phyloP scores from a whole-genome alignment of 2,113 vertebrate species.

The Takifugu bimaculatus region DNA sequence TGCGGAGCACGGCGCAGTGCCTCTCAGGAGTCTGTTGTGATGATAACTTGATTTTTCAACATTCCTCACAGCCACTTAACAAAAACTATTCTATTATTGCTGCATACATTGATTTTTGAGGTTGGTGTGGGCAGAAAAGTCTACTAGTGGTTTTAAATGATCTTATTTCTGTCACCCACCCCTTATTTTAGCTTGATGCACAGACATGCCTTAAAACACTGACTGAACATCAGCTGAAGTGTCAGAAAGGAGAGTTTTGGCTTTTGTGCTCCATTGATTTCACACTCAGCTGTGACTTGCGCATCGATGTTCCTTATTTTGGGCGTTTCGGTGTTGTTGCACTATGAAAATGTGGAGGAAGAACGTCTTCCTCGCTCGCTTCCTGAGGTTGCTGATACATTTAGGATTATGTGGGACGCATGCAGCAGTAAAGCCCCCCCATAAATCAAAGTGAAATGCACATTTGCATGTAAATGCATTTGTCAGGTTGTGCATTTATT shows the following conservation, averaged over 20 bases:
- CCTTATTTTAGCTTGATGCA: no score
- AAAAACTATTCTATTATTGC: not conserved
- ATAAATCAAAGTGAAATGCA: slow-evolving; percentile 11
- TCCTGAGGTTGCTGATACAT: not conserved
- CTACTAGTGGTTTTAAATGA: not conserved
- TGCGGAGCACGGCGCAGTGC: not conserved
- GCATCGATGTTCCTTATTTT: no score
- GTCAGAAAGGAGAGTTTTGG: no score
- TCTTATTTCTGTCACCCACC: not conserved
- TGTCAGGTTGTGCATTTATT: not conserved
- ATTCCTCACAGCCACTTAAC: slow-evolving; percentile 13
- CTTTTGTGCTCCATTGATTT: no score
- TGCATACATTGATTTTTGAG: not conserved
- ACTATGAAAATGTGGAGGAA: not conserved
- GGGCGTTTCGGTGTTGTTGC: no score
- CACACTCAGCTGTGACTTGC: no score
- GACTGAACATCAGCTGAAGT: no score
- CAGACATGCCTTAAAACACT: no score
- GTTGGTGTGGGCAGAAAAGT: not conserved
- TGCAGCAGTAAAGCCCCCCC: not conserved
- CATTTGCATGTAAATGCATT: slow-evolving; percentile 19
- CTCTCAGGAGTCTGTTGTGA: slow-evolving; percentile 14
- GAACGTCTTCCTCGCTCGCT: not conserved
- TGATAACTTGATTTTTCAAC: not conserved
- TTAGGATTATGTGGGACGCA: no score